phyloP scores from a whole-genome alignment of 2,888 invertebrate genomes.

The Cremastinae sp. region DNA sequence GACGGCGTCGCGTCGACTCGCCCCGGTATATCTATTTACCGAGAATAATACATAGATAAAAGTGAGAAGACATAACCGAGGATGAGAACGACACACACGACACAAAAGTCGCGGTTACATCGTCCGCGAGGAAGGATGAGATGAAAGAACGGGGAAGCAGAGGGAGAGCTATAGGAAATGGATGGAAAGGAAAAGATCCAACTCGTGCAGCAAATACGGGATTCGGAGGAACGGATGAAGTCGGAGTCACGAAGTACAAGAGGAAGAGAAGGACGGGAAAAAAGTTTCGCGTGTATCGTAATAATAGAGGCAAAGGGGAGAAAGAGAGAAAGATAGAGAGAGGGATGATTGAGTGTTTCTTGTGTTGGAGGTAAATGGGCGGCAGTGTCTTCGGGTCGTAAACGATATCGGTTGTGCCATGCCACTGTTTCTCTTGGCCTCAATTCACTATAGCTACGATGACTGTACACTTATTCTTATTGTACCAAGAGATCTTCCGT shows the following conservation, averaged over 20 bases:
- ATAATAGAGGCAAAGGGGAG: conserved; percentile 21
- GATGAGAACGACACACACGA: conserved; percentile 41
- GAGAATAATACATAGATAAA: neutral
- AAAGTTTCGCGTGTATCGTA: conserved; percentile 39
- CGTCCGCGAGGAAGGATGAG: conserved; percentile 37
- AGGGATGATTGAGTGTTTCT: conserved; percentile 58
- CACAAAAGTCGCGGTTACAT: conserved; percentile 29
- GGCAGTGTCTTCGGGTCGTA: conserved; percentile 53
- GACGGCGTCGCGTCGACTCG: conserved; percentile 45
- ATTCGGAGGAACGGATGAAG: neutral
- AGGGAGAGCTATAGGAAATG: conserved; percentile 30
- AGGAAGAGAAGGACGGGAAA: neutral
- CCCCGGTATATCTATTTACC: neutral
- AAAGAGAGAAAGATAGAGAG: conserved; percentile 16
- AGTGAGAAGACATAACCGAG: conserved; percentile 36
- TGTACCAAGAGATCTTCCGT: conserved; percentile 22
- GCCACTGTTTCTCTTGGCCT: conserved; percentile 33
- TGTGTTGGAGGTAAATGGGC: conserved; percentile 59
- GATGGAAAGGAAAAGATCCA: conserved; percentile 15
- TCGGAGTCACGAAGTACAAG: conserved; percentile 12
- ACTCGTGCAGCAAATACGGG: conserved; percentile 24
- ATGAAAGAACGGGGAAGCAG: conserved; percentile 38
- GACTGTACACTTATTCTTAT: conserved; percentile 34
- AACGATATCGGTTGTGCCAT: conserved; percentile 52
- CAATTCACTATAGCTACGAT: conserved; percentile 23